Conservation (phyloP, 1,140 invertebrate species). For the Neodiprion virginianus region DNA sequence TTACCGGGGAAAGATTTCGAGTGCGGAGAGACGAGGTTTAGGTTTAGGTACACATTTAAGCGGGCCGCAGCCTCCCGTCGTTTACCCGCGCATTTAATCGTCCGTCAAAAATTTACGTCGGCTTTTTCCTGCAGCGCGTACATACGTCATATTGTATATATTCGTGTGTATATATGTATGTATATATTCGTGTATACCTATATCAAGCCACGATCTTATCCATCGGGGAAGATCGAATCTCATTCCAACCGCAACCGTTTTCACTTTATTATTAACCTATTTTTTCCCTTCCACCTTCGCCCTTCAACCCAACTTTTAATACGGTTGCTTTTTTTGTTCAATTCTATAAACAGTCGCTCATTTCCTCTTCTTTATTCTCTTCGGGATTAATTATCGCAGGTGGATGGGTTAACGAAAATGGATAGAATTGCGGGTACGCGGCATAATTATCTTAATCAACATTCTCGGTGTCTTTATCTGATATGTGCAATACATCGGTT, state of each 20-base stretch:
- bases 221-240: background rate
- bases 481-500: too few relatives aligned
- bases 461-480: too few relatives aligned
- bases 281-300: background rate
- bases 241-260: background rate
- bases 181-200: slow-evolving; percentile 11
- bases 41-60: background rate
- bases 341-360: too few relatives aligned
- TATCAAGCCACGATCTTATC: background rate
- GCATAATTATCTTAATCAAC: too few relatives aligned
- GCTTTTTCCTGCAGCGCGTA: slow-evolving; percentile 25
- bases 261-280: slow-evolving; percentile 1
- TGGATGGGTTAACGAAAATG: too few relatives aligned
- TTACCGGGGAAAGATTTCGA: background rate
- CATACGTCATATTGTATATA: background rate
- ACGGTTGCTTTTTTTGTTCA: too few relatives aligned
- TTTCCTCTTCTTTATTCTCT: too few relatives aligned
- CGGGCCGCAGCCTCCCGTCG: background rate
- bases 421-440: too few relatives aligned
- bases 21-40: too few relatives aligned
- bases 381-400: too few relatives aligned
- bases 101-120: slow-evolving; percentile 37
- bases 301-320: background rate
- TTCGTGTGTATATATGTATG: slow-evolving; percentile 11
- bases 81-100: slow-evolving; percentile 28